Percentiles rank a stretch among this genome's conserved stretches.
These are phyloP conservation scores for Cistogaster globosa DNA, from an alignment of 2,888 invertebrate species.

Conservation along the genomic window DNA sequence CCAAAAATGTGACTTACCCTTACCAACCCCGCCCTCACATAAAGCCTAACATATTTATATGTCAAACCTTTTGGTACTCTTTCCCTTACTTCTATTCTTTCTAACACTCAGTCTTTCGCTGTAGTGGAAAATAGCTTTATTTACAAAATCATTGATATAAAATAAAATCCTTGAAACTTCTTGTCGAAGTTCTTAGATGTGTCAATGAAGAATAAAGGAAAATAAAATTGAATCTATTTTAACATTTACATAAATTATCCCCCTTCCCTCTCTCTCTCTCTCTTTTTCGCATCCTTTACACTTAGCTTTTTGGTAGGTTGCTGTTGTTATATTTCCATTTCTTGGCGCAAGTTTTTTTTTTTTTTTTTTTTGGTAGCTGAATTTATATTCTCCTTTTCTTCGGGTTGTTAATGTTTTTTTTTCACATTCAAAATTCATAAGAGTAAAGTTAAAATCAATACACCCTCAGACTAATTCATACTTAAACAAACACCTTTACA, in stretches of 20 bases:
- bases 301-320: background rate
- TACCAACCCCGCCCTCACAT: background rate
- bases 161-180: conserved; percentile 4
- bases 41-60: conserved; percentile 29
- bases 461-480: conserved; percentile 50
- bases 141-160: background rate
- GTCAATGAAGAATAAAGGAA: conserved; percentile 26
- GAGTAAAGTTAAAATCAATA: conserved; percentile 66
- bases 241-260: conserved; percentile 68
- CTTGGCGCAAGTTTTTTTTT: conserved; percentile 31
- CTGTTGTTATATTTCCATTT: background rate
- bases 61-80: background rate
- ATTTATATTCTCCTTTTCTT: conserved; percentile 2
- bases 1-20: conserved; percentile 33
- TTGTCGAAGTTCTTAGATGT: conserved; percentile 37
- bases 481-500: background rate
- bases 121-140: background rate
- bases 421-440: conserved; percentile 65
- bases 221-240: conserved; percentile 41
- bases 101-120: no score
- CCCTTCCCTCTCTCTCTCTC: background rate
- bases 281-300: background rate
- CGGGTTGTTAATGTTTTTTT: conserved; percentile 26
- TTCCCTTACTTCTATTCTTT: no score
- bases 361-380: conserved; percentile 37